phyloP scores from a whole-genome alignment of 2,113 vertebrate species.

The Trichomycterus rosablanca region DNA sequence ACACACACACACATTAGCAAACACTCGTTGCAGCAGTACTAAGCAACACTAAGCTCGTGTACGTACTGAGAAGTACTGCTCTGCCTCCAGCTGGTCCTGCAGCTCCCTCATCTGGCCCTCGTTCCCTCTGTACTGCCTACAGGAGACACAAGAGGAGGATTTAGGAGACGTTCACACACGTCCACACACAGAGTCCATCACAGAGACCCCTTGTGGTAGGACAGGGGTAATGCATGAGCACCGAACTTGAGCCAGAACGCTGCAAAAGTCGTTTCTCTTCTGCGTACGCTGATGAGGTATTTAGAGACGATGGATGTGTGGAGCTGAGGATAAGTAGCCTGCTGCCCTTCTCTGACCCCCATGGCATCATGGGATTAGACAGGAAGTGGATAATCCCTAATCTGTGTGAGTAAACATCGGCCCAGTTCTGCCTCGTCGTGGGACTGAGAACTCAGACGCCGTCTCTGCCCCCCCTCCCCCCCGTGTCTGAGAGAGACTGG shows the following conservation, averaged over 20 bases:
- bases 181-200: slow-evolving; percentile 6
- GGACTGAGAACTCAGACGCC: no score
- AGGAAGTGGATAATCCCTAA: slow-evolving; percentile 53
- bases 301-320: no score
- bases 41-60: background rate
- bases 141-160: background rate
- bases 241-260: no score
- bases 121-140: slow-evolving; percentile 94
- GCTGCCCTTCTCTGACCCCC: background rate
- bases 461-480: no score
- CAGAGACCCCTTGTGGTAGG: no score
- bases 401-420: slow-evolving; percentile 56
- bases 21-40: no score
- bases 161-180: background rate
- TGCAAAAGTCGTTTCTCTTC: no score
- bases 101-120: slow-evolving; percentile 99
- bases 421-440: background rate
- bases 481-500: no score
- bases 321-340: background rate
- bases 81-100: slow-evolving; percentile 97
- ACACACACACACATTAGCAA: background rate
- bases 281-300: no score
- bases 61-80: slow-evolving; percentile 98
- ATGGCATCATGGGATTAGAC: slow-evolving; percentile 45
- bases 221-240: no score